Conservation (phyloP, 2,113 vertebrate species). For the Entelurus aequoreus region DNA sequence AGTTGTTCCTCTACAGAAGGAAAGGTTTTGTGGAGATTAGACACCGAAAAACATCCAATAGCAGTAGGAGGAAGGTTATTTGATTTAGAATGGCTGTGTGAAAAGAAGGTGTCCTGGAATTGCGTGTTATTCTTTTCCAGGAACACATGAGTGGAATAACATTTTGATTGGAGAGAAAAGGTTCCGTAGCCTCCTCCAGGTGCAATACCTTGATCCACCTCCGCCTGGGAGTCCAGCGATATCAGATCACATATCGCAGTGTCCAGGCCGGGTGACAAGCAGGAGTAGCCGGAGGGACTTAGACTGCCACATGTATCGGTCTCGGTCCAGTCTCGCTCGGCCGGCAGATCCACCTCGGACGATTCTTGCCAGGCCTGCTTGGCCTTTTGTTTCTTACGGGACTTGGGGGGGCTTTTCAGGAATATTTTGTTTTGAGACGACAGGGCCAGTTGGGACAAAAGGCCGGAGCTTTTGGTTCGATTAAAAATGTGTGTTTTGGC, state of each 20-base stretch:
- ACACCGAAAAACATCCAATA: conserved; percentile 11
- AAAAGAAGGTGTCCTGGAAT: background rate
- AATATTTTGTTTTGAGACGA: conserved; percentile 73
- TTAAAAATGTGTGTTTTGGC: conserved; percentile 72
- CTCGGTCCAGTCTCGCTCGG: conserved; percentile 27
- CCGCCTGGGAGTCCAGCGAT: conserved; percentile 75
- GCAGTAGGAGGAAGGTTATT: conserved; percentile 22
- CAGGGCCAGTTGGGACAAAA: conserved; percentile 82
- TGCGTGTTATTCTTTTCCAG: background rate
- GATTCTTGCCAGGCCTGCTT: conserved; percentile 16
- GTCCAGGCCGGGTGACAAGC: conserved; percentile 54
- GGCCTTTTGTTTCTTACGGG: conserved; percentile 56
- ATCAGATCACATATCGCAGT: conserved; percentile 63
- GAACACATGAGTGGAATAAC: no score
- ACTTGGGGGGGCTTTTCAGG: conserved; percentile 66
- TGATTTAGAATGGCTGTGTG: conserved; percentile 26
- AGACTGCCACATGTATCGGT: conserved; percentile 35
- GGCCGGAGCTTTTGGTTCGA: conserved; percentile 76
- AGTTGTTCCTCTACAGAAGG: conserved; percentile 37
- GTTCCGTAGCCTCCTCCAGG: conserved; percentile 26
- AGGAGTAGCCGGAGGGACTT: conserved; percentile 33
- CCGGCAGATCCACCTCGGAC: conserved; percentile 32
- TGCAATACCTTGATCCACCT: conserved; percentile 82
- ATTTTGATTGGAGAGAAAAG: conserved; percentile 18
- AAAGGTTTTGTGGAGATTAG: conserved; percentile 13